Evolutionary conservation across 2,888 invertebrate species (phyloP).

Genomic region (Oscheius onirici): DNA sequence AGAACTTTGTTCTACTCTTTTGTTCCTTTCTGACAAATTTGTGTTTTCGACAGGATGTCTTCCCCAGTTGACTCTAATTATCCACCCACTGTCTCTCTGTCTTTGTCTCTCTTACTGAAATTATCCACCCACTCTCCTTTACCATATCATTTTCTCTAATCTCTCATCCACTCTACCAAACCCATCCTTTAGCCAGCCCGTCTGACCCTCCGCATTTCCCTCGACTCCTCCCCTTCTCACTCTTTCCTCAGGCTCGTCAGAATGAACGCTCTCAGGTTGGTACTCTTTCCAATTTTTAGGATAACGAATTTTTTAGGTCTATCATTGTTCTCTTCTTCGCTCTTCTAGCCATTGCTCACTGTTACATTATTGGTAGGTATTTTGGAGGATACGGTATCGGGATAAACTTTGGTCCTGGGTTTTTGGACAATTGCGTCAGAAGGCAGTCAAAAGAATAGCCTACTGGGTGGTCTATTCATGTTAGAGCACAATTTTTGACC

Average conservation of each 20-base stretch:
- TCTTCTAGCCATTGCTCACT: conserved; percentile 16
- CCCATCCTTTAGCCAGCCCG: neutral
- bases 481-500: too few relatives aligned
- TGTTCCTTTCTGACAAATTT: neutral
- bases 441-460: too few relatives aligned
- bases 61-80: neutral
- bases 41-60: too few relatives aligned
- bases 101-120: too few relatives aligned
- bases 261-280: conserved; percentile 27
- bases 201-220: neutral
- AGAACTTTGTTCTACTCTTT: neutral
- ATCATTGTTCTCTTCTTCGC: conserved; percentile 15
- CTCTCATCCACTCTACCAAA: conserved; percentile 7
- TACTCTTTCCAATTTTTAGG: neutral
- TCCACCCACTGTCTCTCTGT: neutral
- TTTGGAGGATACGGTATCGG: neutral
- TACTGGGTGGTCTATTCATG: too few relatives aligned
- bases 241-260: conserved; percentile 5
- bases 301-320: conserved; percentile 1
- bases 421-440: too few relatives aligned
- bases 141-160: neutral
- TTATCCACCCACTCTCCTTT: neutral
- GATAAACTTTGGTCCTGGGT: too few relatives aligned
- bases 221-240: conserved; percentile 18
- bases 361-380: conserved; percentile 29